Evolutionary conservation across 2,113 vertebrate genomes (phyloP), one percentile per base, ranked within the genome.

Genomic region (Canis aureus): DNA sequence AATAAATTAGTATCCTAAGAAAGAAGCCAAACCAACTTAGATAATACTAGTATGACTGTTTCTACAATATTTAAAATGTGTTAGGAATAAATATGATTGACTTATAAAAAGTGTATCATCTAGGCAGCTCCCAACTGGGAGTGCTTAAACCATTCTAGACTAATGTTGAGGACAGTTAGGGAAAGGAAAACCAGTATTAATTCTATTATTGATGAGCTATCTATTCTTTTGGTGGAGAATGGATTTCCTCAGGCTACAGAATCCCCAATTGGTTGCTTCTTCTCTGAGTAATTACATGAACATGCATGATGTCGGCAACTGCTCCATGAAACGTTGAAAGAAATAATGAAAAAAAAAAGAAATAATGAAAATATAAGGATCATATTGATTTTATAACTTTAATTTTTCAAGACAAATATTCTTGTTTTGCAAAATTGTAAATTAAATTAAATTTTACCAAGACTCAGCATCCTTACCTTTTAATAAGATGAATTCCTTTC

Each of bases 401-500:
- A 7, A 2, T 80, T 85, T 96, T 84, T 49, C n/a, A 71, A 89
- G 59, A 22, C 22, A 6, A 43, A 80, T 38, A 35, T 90, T 89
- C n/a, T 5, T 90, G 4, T 74, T 80, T 53, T 69, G 49, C 10
- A 67, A 86, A 92, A 76, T 74, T 62, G 74, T 69, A 43, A 43
- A 43, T 43, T 43, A 43, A 17, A 62, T 83, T 78, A 69, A 95
- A 76, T 20, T 16, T 13, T n/a, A 84, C 6, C 22, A 8, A 53
- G 17, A 23, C 23, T 83, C 19, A 23, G 32, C 64, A 90, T 67
- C 35, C 66, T 81, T 86, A 84, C 15, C 29, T 53, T 81, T 82
- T 74, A 95, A 81, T 55, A 59, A 59, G 91, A 81, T 23, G 29
- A 53, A 71, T 55, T 93, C 51, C 3, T 94, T 90, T 91, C n/a